Percentiles rank a stretch among this genome's conserved stretches.
phyloP scores from a whole-genome alignment of 2,888 invertebrate genomes.

The Crocallis elinguaria region DNA sequence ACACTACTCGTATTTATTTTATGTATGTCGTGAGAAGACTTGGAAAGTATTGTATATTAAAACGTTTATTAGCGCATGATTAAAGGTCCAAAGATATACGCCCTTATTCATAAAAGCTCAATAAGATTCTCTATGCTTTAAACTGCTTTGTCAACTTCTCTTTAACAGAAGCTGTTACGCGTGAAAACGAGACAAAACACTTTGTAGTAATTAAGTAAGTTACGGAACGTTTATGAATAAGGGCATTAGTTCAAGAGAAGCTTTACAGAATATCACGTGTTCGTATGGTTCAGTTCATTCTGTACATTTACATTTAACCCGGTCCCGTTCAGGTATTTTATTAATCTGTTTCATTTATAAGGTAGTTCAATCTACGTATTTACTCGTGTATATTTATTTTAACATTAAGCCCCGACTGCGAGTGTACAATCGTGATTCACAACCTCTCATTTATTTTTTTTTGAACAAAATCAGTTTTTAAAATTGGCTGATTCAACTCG shows the following conservation, averaged over 20 bases:
- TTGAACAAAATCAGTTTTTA: conserved; percentile 72
- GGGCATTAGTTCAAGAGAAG: background rate
- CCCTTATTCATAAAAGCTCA: too few relatives aligned
- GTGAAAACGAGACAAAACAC: too few relatives aligned
- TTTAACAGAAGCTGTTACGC: too few relatives aligned
- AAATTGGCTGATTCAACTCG: conserved; percentile 75
- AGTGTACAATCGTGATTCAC: conserved; percentile 72
- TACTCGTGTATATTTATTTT: conserved; percentile 69
- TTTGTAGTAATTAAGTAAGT: conserved; percentile 1
- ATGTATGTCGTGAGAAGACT: conserved; percentile 1
- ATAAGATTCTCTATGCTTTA: too few relatives aligned
- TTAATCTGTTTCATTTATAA: conserved; percentile 56
- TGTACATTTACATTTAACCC: conserved; percentile 67
- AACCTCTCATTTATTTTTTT: conserved; percentile 67
- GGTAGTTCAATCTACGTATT: conserved; percentile 63
- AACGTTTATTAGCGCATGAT: too few relatives aligned
- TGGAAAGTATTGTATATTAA: background rate
- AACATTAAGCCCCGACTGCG: conserved; percentile 66
- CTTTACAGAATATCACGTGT: background rate
- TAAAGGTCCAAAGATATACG: too few relatives aligned
- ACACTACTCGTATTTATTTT: too few relatives aligned
- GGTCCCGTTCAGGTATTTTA: conserved; percentile 74
- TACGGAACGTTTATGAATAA: too few relatives aligned
- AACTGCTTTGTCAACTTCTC: too few relatives aligned
- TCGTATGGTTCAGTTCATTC: conserved; percentile 51